Conservation (phyloP, 30 jellyfish, hydroid and myxozoan species). For the Morbakka virulenta region DNA sequence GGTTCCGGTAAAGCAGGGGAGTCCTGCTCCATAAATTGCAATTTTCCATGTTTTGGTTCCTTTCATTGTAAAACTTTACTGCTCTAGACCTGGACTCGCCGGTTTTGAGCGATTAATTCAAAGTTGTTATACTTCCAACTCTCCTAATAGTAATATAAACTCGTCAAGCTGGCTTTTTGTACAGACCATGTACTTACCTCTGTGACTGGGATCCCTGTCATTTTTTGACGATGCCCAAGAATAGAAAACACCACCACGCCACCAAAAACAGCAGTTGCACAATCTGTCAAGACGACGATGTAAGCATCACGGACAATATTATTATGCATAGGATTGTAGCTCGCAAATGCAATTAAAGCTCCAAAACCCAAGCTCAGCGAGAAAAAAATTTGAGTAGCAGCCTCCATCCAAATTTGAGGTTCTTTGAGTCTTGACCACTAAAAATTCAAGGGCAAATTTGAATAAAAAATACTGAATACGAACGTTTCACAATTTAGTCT, state of each 20-base stretch:
- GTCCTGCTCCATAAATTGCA: too few species aligned
- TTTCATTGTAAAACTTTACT: too few species aligned
- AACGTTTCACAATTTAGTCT: too few species aligned
- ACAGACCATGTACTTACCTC: slow-evolving; percentile 12
- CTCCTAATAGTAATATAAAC: too few species aligned
- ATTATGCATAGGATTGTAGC: slow-evolving; percentile 82
- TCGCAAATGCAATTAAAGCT: slow-evolving; percentile 83
- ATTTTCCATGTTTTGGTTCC: not conserved
- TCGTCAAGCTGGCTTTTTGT: not conserved
- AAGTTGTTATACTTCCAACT: not conserved
- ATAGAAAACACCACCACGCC: slow-evolving; percentile 83
- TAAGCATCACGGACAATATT: slow-evolving; percentile 81
- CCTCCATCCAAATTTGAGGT: slow-evolving; percentile 85
- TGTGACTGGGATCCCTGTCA: slow-evolving; percentile 31
- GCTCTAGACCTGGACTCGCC: not conserved
- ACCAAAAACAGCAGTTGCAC: slow-evolving; percentile 71
- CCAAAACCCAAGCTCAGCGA: slow-evolving; percentile 90
- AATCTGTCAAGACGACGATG: slow-evolving; percentile 65
- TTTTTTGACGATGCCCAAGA: slow-evolving; percentile 71
- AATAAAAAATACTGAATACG: too few species aligned
- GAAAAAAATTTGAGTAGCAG: slow-evolving; percentile 85
- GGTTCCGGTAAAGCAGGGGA: too few species aligned
- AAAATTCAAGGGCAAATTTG: not conserved
- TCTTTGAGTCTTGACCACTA: slow-evolving; percentile 52
- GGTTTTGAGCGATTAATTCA: not conserved